Evolutionary conservation across 2,113 vertebrate species (phyloP), one percentile per base, ranked within the genome.

Genomic region (Sylvietta virens): DNA sequence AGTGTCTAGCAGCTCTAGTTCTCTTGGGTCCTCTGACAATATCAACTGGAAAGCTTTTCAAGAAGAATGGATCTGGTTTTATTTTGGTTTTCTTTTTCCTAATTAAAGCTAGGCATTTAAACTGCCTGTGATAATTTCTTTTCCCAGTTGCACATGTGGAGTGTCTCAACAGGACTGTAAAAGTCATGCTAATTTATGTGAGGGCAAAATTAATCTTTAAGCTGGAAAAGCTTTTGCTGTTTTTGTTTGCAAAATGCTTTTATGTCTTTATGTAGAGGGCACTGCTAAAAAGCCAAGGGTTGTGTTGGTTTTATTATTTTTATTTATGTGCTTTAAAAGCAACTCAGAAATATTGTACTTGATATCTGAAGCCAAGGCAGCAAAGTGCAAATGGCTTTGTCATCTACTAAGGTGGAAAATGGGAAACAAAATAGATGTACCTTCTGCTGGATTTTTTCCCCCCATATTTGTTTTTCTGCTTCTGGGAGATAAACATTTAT

Each of bases 241-340:
- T 94, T 93, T 88, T 71, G 23, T 92, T 92, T 94, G 85, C 30
- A 94, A 86, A 92, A 82, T 88, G 42, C 62, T 95, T 92, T 85
- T 37, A 51, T 79, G 70, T 69, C 40, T 47, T 71, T 80, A 87
- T 50, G 57, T 53, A 44, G 81, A 82, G 51, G 78, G 45, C 81
- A 87, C 45, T 82, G 66, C 37, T 79, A 78, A 94, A 94, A 87
- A 94, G 58, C 78, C 53, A 70, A 80, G 30, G 54, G 47, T 39
- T 88, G 39, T 82, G 31, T 69, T 92, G 33, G 62, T 9, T 90
- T 92, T 94, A 71, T 92, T 94, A 48, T 85, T 96, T 91, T 91
- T 77, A 73, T 94, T 92, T 56, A 81, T 92, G 37, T 50, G 56
- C 30, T 85, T 95, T 73, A 80, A 92, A 94, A 86, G 42, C 73